These are phyloP conservation scores for Neodiprion lecontei DNA, from an alignment of 1,140 invertebrate species.

Conservation along the genomic window DNA sequence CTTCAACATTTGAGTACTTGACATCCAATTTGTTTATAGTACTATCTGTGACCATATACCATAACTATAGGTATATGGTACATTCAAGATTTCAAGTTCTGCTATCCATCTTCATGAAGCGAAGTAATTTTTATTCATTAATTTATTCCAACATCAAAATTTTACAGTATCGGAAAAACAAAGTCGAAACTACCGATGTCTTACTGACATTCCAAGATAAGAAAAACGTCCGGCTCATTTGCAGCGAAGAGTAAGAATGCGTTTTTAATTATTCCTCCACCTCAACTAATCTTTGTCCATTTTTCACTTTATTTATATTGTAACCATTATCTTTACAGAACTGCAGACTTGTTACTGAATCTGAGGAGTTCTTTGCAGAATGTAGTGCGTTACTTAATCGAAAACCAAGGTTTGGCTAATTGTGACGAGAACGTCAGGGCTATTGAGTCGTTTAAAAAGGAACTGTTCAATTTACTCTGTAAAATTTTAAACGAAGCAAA, in stretches of 20 bases:
- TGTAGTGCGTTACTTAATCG: slow-evolving; percentile 61
- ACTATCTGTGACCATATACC: too few relatives aligned
- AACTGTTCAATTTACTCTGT: slow-evolving; percentile 37
- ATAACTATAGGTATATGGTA: too few relatives aligned
- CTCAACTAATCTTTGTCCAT: slow-evolving; percentile 17
- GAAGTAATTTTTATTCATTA: too few relatives aligned
- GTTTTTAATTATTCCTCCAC: slow-evolving; percentile 13
- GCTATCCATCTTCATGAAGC: too few relatives aligned
- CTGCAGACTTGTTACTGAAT: slow-evolving; percentile 55
- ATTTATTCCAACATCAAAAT: not conserved
- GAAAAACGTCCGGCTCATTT: slow-evolving; percentile 48
- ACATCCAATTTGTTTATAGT: not conserved
- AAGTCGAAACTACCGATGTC: slow-evolving; percentile 34
- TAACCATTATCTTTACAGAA: slow-evolving; percentile 47
- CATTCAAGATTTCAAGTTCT: too few relatives aligned
- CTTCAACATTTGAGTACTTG: slow-evolving; percentile 26
- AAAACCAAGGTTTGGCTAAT: slow-evolving; percentile 46
- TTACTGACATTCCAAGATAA: slow-evolving; percentile 47
- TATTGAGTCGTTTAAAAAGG: slow-evolving; percentile 32
- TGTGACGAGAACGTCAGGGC: slow-evolving; percentile 3
- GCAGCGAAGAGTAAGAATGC: slow-evolving; percentile 53
- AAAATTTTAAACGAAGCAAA: slow-evolving; percentile 31
- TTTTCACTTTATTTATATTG: slow-evolving; percentile 19
- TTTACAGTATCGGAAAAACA: slow-evolving; percentile 29
- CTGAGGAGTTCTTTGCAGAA: slow-evolving; percentile 62